Base-by-base conservation (phyloP, 2,113 vertebrate species). In the Pogona vitticeps region DNA sequence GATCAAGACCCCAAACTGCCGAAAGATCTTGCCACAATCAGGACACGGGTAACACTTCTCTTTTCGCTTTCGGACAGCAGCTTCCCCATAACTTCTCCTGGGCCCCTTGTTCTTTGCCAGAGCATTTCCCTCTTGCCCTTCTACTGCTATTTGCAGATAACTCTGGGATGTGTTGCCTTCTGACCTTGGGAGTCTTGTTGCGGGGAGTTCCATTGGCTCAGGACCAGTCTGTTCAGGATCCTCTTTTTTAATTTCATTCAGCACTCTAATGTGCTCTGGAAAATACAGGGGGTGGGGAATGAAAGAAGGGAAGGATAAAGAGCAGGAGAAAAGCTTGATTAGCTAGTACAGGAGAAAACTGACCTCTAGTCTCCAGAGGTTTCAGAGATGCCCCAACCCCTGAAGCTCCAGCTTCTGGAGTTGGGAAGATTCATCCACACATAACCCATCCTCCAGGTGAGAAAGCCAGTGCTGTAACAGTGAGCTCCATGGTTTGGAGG, bases 1-100 rank as follows among this genome's bases (percentile, higher is more conserved):
- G 84, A 89, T 94, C 63, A 94, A 90, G 33, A 90, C 94, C 36
- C 91, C 92, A 75, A 93, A 92, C 90, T 94, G 90, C 76, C 92
- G 88, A 72, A 95, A 94, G 63, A 90, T 88, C 82, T 95, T 94
- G 20, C 92, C 94, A 91, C 93, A 94, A 56, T 93, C 91, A 31
- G 89, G 94, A 83, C 93, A 94, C 40, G 92, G 91, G 86, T 94
- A 94, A 18, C 92, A 90, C 58, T 93, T 94, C 85, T 94, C 93
- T 90, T 91, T 91, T 5, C 90, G 91, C 36, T 80, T 80, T 26
- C n/a, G 78, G 12, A 26, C 23, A 13, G 78, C 36, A 63, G 59
- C 33, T 28, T 61, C 52, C 12, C n/a, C 20, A 1, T 20, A 61
- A 21, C 33, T 12, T 26, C 59, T n/a, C n/a, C 56, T 79, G 56